These are phyloP conservation scores for Maniola jurtina DNA, from an alignment of 1,140 invertebrate species.

Conservation along the genomic window DNA sequence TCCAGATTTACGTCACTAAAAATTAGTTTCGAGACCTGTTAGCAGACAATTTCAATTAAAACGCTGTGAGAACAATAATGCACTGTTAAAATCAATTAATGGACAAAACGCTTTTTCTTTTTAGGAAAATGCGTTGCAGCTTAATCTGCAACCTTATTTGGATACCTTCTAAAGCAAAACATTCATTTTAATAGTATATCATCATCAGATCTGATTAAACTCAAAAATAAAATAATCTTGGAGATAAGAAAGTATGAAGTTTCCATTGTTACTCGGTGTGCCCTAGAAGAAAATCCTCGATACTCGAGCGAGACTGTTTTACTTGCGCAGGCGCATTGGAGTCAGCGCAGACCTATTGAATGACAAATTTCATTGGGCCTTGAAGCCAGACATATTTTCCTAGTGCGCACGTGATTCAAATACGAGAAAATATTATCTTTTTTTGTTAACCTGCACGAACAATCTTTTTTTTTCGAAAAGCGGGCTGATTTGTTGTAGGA, in stretches of 20 bases:
- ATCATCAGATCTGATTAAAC: no score
- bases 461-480: neutral
- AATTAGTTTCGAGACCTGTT: no score
- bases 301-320: conserved; percentile 39
- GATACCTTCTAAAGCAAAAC: no score
- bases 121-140: no score
- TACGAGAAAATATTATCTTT: conserved; percentile 45
- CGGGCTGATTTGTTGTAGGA: no score
- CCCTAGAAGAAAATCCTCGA: conserved; percentile 61
- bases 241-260: conserved; percentile 3
- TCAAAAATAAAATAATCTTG: neutral
- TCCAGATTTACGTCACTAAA: no score
- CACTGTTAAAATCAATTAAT: no score
- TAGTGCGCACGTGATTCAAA: conserved; percentile 64
- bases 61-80: no score
- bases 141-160: no score
- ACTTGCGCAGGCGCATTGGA: conserved; percentile 46
- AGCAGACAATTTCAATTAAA: no score
- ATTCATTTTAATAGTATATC: no score
- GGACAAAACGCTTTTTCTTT: no score
- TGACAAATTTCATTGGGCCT: conserved; percentile 74
- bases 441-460: neutral
- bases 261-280: conserved; percentile 41
- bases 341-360: conserved; percentile 51
- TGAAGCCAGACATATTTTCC: conserved; percentile 64